Base-by-base conservation (phyloP, 2,797 vertebrate species). In the Neosilurus mollespiculum region DNA sequence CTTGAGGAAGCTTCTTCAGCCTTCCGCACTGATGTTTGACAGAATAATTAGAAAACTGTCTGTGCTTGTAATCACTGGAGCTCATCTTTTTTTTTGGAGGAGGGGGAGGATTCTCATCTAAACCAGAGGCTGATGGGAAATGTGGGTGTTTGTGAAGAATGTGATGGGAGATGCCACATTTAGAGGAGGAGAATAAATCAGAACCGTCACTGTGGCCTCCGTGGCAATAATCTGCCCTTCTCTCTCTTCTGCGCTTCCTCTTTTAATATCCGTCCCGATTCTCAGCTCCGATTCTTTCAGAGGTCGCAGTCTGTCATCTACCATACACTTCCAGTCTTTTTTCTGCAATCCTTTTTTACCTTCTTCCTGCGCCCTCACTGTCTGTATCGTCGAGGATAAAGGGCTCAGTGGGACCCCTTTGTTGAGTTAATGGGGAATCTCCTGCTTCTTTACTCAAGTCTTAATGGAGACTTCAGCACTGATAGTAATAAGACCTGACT, bases 21-120 rank as follows among this genome's bases (percentile, higher is more conserved):
- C 93, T 93, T 91, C 86, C 89, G 93, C 96, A 97, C 96, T 96
- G 97, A 98, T 98, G 95, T 95, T 98, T 98, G 97, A 98, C 98
- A 98, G 95, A 97, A 96, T 99, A 99, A 99, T 99, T 98, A 99
- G 96, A 98, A 98, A 98, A 96, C 94, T 97, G 96, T 97, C 97
- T 95, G 94, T 91, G 93, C 92, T 92, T 94, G 95, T 97, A 98
- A 96, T 96, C 95, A 94, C 93, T 95, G 89, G 85, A 94, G 94
- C 94, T 94, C 94, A 96, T 95, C 95, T 95, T 91, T 87, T 92
- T 70, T 70, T 22, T 43, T 20, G 24, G 24, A 26, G 12, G 62
- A 26, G 62, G 61, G 53, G 77, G 77, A 78, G 77, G 61, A 49
- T 78, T 65, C 61, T 78, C 61, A 53, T 78, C 81, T 75, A 73